Evolutionary conservation across 1,140 invertebrate genomes (phyloP).

Genomic region (Drosophila pseudoobscura): DNA sequence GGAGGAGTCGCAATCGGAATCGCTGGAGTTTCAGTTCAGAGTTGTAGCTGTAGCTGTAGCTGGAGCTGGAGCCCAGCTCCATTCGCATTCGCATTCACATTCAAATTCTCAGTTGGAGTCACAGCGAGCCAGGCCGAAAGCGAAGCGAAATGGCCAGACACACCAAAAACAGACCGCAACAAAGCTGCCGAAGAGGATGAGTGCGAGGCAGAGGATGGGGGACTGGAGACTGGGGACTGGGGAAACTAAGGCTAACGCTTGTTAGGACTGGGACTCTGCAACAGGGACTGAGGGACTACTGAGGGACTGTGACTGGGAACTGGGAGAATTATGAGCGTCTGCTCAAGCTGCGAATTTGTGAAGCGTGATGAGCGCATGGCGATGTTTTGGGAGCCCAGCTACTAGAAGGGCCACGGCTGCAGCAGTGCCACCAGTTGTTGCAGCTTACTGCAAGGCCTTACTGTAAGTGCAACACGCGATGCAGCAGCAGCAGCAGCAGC

Average conservation of each 20-base stretch:
- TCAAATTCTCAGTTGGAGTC: conserved; percentile 27
- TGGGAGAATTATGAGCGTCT: conserved; percentile 74
- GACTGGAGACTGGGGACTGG: not conserved
- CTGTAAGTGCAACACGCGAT: conserved; percentile 70
- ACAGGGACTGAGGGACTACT: not conserved
- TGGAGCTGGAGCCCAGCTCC: not conserved
- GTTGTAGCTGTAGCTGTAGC: conserved; percentile 31
- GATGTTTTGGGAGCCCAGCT: conserved; percentile 3
- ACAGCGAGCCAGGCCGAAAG: conserved; percentile 54
- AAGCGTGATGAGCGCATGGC: conserved; percentile 76
- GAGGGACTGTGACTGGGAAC: conserved; percentile 16
- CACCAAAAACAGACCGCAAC: conserved; percentile 74
- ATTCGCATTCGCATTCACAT: conserved; percentile 13
- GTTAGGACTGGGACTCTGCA: conserved; percentile 37
- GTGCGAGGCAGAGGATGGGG: conserved; percentile 5
- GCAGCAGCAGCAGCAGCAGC: conserved; percentile 15
- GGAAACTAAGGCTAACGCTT: conserved; percentile 41
- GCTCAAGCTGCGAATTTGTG: conserved; percentile 79
- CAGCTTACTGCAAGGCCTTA: conserved; percentile 26
- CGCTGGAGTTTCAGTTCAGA: conserved; percentile 14
- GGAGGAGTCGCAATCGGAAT: conserved; percentile 76
- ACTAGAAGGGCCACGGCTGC: conserved; percentile 3
- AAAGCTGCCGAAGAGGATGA: conserved; percentile 62
- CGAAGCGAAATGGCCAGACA: conserved; percentile 73
- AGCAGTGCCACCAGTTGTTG: not conserved